A percentile compares a stretch with the other conserved stretches of the same genome.
phyloP scores from a whole-genome alignment of 37 sponge, comb jelly and placozoan species.

The Geodia barretti region DNA sequence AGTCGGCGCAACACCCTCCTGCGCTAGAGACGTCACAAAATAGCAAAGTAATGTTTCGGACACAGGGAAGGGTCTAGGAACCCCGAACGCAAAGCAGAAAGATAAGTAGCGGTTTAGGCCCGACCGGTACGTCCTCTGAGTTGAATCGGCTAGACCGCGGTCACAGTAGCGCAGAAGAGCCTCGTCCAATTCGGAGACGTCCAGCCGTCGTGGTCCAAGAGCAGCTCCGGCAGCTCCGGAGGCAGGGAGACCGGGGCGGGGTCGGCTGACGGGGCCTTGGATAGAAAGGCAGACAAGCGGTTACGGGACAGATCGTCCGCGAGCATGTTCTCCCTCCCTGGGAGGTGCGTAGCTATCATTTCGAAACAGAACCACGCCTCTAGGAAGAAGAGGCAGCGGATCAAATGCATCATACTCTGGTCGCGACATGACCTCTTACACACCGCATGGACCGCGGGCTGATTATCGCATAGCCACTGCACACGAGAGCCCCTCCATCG shows the following conservation, averaged over 20 bases:
- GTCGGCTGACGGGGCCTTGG: background rate
- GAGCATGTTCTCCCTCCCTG: constrained; percentile 8
- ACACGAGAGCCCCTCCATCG: background rate
- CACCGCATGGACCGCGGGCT: constrained; percentile 24
- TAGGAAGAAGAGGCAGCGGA: constrained; percentile 33
- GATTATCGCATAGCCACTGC: constrained; percentile 16
- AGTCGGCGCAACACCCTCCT: constrained; percentile 15
- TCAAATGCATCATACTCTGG: constrained; percentile 11
- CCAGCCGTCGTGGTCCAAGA: constrained; percentile 48
- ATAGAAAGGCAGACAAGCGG: background rate
- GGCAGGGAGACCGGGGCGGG: background rate
- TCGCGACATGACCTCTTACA: constrained; percentile 3
- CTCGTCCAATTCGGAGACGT: constrained; percentile 46
- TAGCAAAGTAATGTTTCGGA: constrained; percentile 34
- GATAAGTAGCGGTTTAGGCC: constrained; percentile 13
- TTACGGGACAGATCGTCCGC: constrained; percentile 63
- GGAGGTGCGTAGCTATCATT: constrained; percentile 3
- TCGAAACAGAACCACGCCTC: constrained; percentile 31
- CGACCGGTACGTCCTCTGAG: constrained; percentile 38
- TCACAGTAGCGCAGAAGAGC: constrained; percentile 33
- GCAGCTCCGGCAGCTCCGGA: constrained; percentile 15
- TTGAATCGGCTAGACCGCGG: constrained; percentile 61
- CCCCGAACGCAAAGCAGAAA: constrained; percentile 28
- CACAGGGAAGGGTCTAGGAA: constrained; percentile 52
- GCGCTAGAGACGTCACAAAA: constrained; percentile 34